A percentile compares a stretch with the other conserved stretches of the same genome.
Conservation (phyloP, 2,113 vertebrate species). For the Hyperoodon ampullatus region DNA sequence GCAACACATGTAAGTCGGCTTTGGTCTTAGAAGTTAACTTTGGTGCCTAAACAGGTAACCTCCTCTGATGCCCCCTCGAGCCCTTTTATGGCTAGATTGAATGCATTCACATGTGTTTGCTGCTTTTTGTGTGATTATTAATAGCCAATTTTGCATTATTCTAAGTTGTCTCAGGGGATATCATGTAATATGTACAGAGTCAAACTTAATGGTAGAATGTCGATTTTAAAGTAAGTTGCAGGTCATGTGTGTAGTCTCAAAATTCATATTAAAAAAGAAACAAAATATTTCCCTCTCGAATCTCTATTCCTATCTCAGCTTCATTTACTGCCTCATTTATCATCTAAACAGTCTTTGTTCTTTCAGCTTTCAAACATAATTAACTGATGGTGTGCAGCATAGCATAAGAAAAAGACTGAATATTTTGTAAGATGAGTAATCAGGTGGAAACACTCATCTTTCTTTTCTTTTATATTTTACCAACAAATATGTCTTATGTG, state of each 20-base stretch:
- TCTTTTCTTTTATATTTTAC: constrained; percentile 45
- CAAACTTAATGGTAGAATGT: background rate
- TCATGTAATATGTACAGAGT: background rate
- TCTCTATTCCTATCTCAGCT: background rate
- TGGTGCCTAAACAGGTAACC: background rate
- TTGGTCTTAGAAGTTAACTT: background rate
- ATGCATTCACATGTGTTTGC: background rate
- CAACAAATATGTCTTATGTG: constrained; percentile 49
- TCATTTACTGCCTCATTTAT: constrained; percentile 21
- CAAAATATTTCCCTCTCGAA: background rate
- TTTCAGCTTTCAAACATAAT: constrained; percentile 54
- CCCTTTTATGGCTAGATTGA: background rate
- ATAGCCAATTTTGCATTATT: background rate
- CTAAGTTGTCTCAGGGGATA: background rate
- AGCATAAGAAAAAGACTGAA: background rate
- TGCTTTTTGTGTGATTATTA: background rate
- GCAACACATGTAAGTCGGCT: background rate
- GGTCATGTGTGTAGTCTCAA: background rate
- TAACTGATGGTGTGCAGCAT: background rate
- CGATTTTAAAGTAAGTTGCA: constrained; percentile 5
- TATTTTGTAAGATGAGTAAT: constrained; percentile 58
- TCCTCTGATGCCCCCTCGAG: background rate
- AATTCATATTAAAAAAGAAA: background rate
- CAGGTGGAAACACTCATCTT: constrained; percentile 39
- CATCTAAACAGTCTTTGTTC: constrained; percentile 69